Base-by-base conservation (phyloP, 2,888 invertebrate species). In the Xestia xanthographa region DNA sequence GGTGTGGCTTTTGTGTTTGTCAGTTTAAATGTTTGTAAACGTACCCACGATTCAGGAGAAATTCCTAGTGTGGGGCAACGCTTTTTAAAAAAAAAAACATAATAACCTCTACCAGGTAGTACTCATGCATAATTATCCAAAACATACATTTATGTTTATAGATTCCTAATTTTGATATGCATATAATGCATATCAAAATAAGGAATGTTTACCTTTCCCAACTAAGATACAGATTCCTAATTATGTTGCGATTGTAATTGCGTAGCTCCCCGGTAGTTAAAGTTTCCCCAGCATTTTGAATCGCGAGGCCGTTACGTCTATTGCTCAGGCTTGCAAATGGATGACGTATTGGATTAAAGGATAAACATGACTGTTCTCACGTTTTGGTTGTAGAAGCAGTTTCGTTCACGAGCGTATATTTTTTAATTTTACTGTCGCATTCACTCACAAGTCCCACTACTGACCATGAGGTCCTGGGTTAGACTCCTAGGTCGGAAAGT, bases 341-440 rank as follows among this genome's bases (percentile, higher is more conserved):
- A 43, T 76, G 60, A 68, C 43, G n/a, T 29, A 75, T 76, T 34
- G 20, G 34, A 66, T 9, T 43, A 14, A 50, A 34, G 22, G 20
- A 76, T 22, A 75, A 75, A 53, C 26, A 77, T 26, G 14, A 62
- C 17, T 75, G 43, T 62, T 62, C 50, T 76, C 67, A 68, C 29
- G 66, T 20, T 75, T 72, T 43, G 14, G 14, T 29, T 17, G n/a
- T 66, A 20, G 2, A 67, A 26, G 17, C 50, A 26, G 34, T 20
- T 75, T 5, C 6, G 17, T 50, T 2, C 34, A 63, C 62, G 43
- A 68, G 0, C 17, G 5, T 12, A 26, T 9, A 50, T 12, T 62
- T 77, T 75, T 20, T 41, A 38, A 26, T 65, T 45, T 29, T 26
- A 12, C 5, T 14, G 12, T 14, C 3, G 8, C 22, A 2, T 58